phyloP scores from a whole-genome alignment of 2,888 invertebrate genomes.

The Temnothorax rugatulus region DNA sequence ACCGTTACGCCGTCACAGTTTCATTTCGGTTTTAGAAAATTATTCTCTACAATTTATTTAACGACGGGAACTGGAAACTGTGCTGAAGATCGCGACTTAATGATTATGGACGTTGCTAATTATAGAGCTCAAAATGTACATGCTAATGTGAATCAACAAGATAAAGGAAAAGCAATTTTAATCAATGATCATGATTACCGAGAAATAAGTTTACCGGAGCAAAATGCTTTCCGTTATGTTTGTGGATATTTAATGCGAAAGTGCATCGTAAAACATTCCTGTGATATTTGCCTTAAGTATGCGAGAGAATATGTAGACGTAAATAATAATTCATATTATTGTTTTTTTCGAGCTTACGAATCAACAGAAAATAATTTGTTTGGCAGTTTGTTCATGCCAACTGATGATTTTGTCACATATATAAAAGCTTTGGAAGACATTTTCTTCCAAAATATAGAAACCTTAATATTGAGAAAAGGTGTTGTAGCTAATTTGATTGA shows the following conservation, averaged over 20 bases:
- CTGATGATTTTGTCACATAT: background rate
- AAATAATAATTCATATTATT: background rate
- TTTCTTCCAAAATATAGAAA: background rate
- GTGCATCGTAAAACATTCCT: background rate
- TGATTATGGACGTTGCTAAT: background rate
- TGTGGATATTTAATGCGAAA: background rate
- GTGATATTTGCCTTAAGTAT: background rate
- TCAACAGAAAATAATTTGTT: background rate
- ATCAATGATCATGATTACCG: background rate
- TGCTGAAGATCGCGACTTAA: background rate
- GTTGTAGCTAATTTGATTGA: background rate
- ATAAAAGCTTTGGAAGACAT: background rate
- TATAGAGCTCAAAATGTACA: background rate
- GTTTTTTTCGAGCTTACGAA: background rate
- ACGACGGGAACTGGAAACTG: background rate
- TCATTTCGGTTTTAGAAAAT: background rate
- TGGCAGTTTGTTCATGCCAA: background rate
- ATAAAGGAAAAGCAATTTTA: background rate
- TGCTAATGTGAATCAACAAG: background rate
- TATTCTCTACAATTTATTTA: background rate
- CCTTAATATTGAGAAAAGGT: background rate
- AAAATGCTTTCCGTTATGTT: background rate
- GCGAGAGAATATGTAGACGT: background rate
- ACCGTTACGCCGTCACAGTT: background rate
- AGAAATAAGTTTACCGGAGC: background rate